A percentile compares a stretch with the other conserved stretches of the same genome.
These are phyloP conservation scores for Dicentrarchus labrax DNA, from an alignment of 2,113 vertebrate genomes.

Conservation along the genomic window DNA sequence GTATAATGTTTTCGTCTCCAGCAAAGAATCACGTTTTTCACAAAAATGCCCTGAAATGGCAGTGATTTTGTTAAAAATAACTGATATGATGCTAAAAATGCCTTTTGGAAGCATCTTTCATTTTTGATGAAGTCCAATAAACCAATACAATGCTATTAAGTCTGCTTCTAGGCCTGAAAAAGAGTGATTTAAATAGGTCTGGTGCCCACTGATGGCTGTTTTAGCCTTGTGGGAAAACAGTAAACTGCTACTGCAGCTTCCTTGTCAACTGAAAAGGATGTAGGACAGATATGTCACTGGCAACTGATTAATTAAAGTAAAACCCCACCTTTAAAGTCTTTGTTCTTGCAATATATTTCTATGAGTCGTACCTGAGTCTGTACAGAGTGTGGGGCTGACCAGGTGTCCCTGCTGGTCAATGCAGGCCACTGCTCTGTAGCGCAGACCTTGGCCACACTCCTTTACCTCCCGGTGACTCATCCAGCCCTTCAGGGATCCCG, in stretches of 20 bases:
- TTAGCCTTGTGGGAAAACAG: not conserved
- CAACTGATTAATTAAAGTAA: not conserved
- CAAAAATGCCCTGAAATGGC: not conserved
- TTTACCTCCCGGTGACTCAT: constrained; percentile 69
- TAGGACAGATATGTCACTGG: not conserved
- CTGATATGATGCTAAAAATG: not conserved
- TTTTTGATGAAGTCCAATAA: not conserved
- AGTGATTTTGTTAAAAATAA: not conserved
- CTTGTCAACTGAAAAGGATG: not conserved
- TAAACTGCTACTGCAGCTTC: not conserved
- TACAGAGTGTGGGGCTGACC: constrained; percentile 87
- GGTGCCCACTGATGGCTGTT: not conserved
- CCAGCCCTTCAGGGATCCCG: constrained; percentile 67
- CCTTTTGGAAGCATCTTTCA: not conserved
- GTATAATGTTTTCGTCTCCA: not conserved
- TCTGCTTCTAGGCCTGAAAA: not conserved
- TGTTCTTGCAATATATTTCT: not conserved
- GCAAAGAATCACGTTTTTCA: not conserved
- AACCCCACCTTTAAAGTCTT: not conserved
- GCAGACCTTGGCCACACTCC: constrained; percentile 90
- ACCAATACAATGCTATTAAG: not conserved
- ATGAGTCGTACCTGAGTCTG: constrained; percentile 86
- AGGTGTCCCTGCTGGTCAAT: constrained; percentile 86
- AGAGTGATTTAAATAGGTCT: not conserved
- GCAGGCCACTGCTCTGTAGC: constrained; percentile 89